These are phyloP conservation scores for Caranx ignobilis DNA, from an alignment of 2,113 vertebrate species.

Conservation along the genomic window DNA sequence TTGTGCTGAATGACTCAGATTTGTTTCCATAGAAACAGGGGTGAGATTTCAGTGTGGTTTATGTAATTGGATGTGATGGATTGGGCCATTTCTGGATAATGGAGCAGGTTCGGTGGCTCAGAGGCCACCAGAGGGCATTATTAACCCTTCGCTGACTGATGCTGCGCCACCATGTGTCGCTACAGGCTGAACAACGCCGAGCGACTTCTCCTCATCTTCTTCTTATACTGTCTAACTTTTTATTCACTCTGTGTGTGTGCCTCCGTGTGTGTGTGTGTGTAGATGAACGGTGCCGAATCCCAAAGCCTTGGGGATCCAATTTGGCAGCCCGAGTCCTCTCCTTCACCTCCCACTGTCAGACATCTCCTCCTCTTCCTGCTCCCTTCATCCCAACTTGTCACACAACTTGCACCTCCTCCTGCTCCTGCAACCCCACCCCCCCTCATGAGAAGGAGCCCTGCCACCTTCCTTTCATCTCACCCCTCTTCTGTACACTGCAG, in stretches of 20 bases:
- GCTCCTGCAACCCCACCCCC: neutral
- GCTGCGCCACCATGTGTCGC: neutral
- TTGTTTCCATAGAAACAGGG: conserved; percentile 75
- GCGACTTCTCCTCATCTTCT: neutral
- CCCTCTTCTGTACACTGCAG: conserved; percentile 25
- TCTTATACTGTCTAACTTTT: conserved; percentile 12
- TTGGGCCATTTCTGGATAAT: conserved; percentile 61
- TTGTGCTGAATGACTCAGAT: conserved; percentile 61
- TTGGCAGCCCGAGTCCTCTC: conserved; percentile 53
- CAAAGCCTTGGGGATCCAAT: conserved; percentile 57
- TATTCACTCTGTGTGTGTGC: neutral
- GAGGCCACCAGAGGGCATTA: conserved; percentile 64
- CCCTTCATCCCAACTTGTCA: conserved; percentile 44
- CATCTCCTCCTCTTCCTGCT: conserved; percentile 65
- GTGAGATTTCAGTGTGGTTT: conserved; percentile 58
- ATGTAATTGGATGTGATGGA: conserved; percentile 67
- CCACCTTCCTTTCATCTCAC: conserved; percentile 58
- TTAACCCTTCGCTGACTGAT: conserved; percentile 54
- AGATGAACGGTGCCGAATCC: conserved; percentile 9
- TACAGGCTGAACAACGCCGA: neutral
- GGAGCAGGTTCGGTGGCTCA: conserved; percentile 37
- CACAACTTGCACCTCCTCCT: conserved; percentile 37
- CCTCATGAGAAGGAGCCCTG: conserved; percentile 33
- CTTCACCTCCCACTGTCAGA: conserved; percentile 66
- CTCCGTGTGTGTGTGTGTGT: neutral